Percentiles rank a stretch among this genome's conserved stretches.
Conservation (phyloP, 2,888 invertebrate species). For the Pyrgus malvae region DNA sequence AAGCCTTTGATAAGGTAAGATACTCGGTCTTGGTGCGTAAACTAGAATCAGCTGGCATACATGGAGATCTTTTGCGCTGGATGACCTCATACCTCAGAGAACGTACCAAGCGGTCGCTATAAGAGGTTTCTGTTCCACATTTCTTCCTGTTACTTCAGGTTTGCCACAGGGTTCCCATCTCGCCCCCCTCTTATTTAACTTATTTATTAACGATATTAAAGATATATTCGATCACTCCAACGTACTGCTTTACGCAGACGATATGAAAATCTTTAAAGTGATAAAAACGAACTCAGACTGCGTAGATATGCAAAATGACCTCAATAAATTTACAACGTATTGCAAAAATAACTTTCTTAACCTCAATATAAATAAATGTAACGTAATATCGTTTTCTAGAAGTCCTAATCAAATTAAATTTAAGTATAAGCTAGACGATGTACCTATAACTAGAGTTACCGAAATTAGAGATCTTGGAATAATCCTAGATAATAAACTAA, state of each 20-base stretch:
- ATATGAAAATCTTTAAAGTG: constrained; percentile 11
- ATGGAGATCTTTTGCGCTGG: constrained; percentile 6
- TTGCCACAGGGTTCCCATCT: constrained; percentile 3
- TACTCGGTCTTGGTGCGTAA: constrained; percentile 16
- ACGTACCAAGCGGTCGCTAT: constrained; percentile 2
- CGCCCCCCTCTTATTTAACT: constrained; percentile 1
- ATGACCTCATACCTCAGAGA: constrained; percentile 1
- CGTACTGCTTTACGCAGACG: constrained; percentile 1
- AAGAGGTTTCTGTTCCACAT: constrained; percentile 4
- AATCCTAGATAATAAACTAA: background rate
- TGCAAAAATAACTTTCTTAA: constrained; percentile 1
- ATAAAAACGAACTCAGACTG: constrained; percentile 3
- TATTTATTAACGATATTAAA: constrained; percentile 5
- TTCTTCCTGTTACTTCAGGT: background rate
- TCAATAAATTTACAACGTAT: background rate
- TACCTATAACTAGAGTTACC: background rate
- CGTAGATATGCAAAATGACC: background rate
- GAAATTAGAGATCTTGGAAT: constrained; percentile 5
- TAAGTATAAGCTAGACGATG: constrained; percentile 3
- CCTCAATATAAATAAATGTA: constrained; percentile 9
- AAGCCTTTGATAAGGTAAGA: constrained; percentile 31
- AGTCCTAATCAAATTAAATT: background rate
- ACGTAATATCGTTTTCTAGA: background rate
- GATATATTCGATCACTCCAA: background rate
- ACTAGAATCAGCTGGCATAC: background rate